These are phyloP conservation scores for Spheniscus humboldti DNA, from an alignment of 2,797 vertebrate genomes.

Conservation along the genomic window DNA sequence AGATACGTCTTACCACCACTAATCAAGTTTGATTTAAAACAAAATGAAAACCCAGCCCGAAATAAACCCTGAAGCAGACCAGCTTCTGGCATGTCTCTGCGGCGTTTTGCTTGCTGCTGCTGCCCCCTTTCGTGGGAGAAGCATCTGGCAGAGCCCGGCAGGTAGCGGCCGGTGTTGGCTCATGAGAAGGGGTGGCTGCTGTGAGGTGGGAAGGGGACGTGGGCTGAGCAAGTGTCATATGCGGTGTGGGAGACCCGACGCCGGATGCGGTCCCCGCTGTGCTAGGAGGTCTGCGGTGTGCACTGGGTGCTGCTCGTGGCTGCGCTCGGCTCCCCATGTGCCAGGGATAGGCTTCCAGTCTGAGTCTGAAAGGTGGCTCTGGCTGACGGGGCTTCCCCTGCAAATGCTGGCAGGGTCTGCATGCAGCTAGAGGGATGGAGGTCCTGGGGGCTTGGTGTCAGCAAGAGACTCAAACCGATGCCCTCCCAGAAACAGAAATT, in stretches of 20 bases:
- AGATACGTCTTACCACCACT: neutral
- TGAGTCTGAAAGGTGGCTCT: neutral
- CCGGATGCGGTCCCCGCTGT: rapidly evolving
- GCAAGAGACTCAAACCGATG: neutral
- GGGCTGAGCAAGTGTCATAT: neutral
- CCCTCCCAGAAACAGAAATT: neutral
- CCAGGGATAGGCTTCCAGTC: neutral
- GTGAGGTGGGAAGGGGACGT: neutral
- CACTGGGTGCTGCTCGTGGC: rapidly evolving
- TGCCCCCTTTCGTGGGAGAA: slow-evolving; percentile 43
- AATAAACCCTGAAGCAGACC: neutral
- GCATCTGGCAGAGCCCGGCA: neutral
- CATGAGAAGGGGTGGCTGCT: neutral
- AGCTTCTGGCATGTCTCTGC: neutral
- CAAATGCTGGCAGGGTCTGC: neutral
- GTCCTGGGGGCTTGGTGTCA: neutral
- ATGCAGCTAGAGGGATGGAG: neutral
- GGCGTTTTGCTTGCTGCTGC: neutral
- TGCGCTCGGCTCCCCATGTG: rapidly evolving
- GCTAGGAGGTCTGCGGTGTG: neutral
- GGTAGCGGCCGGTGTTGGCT: neutral
- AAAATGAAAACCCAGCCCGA: neutral
- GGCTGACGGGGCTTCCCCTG: neutral
- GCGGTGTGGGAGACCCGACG: neutral
- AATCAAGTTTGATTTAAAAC: neutral